Base-by-base conservation (phyloP, 1,140 invertebrate species). In the Hypothenemus hampei region DNA sequence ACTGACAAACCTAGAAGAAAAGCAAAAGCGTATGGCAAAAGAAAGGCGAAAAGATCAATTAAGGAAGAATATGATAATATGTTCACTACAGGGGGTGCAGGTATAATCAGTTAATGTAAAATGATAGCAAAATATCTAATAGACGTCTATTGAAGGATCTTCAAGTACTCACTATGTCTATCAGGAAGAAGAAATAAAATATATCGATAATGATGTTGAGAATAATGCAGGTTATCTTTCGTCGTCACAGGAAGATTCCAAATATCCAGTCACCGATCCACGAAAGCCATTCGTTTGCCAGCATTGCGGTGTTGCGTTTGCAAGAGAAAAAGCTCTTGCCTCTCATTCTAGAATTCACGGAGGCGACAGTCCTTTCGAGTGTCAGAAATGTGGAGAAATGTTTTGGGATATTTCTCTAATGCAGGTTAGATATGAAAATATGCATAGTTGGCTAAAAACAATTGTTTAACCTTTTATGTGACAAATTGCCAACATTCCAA, bases 221-320 rank as follows among this genome's bases (percentile, higher is more conserved):
- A 58, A 67, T 59, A 62, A 66, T 20, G 41, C 22, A 59, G 58
- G 73, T 58, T 67, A 59, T 20, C 16, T 37, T 49, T 59, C 43
- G 15, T 35, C 33, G 4, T 58, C 49, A n/a, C 40, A 53, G 15
- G 39, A 53, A 22, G 46, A 49, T 18, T 1, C 41, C 10, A 64
- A 77, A 11, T 81, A 77, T 73, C 82, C 83, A 4, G 75, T 86
- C 29, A 79, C 80, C 0, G 87, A 89, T 72, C 79, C 84, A 1
- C 77, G 79, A 19, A 82, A 86, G 52, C 87, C 87, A 0, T 89
- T 89, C 63, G 86, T 89, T 3, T 90, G 87, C 56, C 82, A 87
- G 39, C 81, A 84, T 56, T 89, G 87, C 61, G 87, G 87, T 1
- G 75, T 89, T 35, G 81, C 82, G 6, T 90, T 89, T 72, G 86